These are phyloP conservation scores for Naso thynnoides DNA, from an alignment of 2,797 vertebrate species.

Conservation along the genomic window DNA sequence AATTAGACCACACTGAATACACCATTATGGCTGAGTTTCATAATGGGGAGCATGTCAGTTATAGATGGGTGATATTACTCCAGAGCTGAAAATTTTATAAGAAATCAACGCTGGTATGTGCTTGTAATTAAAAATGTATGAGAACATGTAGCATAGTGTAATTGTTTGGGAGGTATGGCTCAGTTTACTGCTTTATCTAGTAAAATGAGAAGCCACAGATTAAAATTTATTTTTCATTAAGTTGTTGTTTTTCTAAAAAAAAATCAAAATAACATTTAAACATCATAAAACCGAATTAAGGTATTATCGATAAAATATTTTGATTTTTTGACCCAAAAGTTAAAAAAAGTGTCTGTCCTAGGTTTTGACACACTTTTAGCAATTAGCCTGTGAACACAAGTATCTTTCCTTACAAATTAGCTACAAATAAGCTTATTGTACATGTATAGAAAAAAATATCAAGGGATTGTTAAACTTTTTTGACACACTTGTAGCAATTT, in stretches of 20 bases:
- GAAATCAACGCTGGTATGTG: slow-evolving; percentile 58
- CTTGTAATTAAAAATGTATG: slow-evolving; percentile 67
- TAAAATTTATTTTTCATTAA: neutral
- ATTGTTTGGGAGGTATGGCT: slow-evolving; percentile 41
- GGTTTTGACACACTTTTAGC: neutral
- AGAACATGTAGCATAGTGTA: slow-evolving; percentile 44
- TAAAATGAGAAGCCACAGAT: neutral
- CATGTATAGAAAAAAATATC: neutral
- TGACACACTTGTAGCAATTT: neutral
- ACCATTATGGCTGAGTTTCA: slow-evolving; percentile 54
- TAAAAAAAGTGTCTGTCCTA: neutral
- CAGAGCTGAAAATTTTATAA: slow-evolving; percentile 58
- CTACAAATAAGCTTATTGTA: neutral
- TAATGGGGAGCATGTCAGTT: slow-evolving; percentile 72
- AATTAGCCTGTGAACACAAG: neutral
- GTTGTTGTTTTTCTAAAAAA: neutral
- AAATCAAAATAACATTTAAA: neutral
- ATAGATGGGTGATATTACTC: slow-evolving; percentile 61
- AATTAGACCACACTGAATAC: slow-evolving; percentile 81
- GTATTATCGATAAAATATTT: slow-evolving; percentile 13
- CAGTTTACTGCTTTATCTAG: slow-evolving; percentile 33
- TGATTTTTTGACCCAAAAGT: neutral
- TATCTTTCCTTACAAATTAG: neutral
- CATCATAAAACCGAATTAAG: neutral
- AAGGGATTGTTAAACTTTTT: neutral